These are phyloP conservation scores for Carabus problematicus DNA, from an alignment of 2,888 invertebrate species.

Conservation along the genomic window DNA sequence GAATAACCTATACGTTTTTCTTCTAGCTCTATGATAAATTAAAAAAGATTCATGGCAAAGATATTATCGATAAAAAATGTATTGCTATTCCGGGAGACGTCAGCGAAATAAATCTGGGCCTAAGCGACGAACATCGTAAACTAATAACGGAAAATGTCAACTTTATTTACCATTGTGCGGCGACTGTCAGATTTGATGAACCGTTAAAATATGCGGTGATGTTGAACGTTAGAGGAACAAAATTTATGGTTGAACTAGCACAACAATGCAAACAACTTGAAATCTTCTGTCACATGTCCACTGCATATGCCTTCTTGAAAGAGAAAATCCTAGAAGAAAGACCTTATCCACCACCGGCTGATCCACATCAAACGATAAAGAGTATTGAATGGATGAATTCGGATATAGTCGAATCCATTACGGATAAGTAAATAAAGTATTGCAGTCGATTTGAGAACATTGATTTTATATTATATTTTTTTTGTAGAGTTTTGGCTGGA, in stretches of 20 bases:
- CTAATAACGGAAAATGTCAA: conserved; percentile 72
- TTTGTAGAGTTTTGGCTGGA: conserved; percentile 70
- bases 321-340: conserved; percentile 82
- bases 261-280: conserved; percentile 77
- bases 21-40: conserved; percentile 79
- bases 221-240: conserved; percentile 91
- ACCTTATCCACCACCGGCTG: conserved; percentile 83
- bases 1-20: conserved; percentile 45
- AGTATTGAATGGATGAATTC: conserved; percentile 82
- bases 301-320: conserved; percentile 90
- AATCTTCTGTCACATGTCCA: conserved; percentile 76
- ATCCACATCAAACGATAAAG: conserved; percentile 77
- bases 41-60: conserved; percentile 67
- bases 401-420: conserved; percentile 70
- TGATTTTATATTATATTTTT: conserved; percentile 31
- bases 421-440: conserved; percentile 62
- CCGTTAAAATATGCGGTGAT: conserved; percentile 86
- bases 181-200: conserved; percentile 87
- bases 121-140: conserved; percentile 71
- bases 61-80: conserved; percentile 70
- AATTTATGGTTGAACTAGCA: conserved; percentile 84
- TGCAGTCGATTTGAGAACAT: conserved; percentile 8
- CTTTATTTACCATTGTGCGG: conserved; percentile 85
- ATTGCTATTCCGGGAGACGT: conserved; percentile 79
- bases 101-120: conserved; percentile 69